A percentile compares a stretch with the other conserved stretches of the same genome.
phyloP scores from a whole-genome alignment of 2,113 vertebrate genomes.

The Perccottus glenii region DNA sequence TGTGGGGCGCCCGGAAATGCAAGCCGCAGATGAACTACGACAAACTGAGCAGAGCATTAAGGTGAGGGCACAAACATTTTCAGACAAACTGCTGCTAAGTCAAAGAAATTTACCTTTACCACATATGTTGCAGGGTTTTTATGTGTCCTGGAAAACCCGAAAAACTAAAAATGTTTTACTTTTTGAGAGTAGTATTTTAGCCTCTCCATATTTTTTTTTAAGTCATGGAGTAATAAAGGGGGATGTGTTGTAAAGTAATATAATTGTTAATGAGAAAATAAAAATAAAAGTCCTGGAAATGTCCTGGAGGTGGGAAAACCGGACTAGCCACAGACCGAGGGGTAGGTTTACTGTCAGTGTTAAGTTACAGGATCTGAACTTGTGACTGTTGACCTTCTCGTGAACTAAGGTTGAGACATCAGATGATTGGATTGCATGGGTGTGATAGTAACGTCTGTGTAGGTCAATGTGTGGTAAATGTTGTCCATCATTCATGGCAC shows the following conservation, averaged over 20 bases:
- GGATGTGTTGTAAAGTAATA: too few relatives aligned
- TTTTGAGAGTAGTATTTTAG: too few relatives aligned
- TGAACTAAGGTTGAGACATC: slow-evolving; percentile 14
- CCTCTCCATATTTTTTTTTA: too few relatives aligned
- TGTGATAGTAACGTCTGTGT: too few relatives aligned
- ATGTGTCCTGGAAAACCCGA: too few relatives aligned
- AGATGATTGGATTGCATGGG: not conserved
- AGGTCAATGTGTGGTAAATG: not conserved
- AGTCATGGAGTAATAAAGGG: too few relatives aligned
- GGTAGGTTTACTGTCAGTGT: not conserved
- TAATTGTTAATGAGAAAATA: too few relatives aligned
- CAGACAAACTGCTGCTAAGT: not conserved
- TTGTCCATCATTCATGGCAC: not conserved
- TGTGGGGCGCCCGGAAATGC: slow-evolving; percentile 91
- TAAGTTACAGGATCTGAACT: slow-evolving; percentile 15
- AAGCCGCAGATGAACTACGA: slow-evolving; percentile 96
- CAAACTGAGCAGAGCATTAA: slow-evolving; percentile 86
- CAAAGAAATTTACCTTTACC: too few relatives aligned
- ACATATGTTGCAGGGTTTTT: too few relatives aligned
- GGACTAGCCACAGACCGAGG: not conserved
- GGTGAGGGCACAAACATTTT: slow-evolving; percentile 59
- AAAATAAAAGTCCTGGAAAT: not conserved
- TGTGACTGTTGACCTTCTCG: slow-evolving; percentile 18
- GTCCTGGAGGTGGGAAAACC: not conserved
- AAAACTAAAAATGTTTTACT: too few relatives aligned